Base-by-base conservation (phyloP, 1,140 invertebrate genomes). In the Lysiphlebus fabarum region DNA sequence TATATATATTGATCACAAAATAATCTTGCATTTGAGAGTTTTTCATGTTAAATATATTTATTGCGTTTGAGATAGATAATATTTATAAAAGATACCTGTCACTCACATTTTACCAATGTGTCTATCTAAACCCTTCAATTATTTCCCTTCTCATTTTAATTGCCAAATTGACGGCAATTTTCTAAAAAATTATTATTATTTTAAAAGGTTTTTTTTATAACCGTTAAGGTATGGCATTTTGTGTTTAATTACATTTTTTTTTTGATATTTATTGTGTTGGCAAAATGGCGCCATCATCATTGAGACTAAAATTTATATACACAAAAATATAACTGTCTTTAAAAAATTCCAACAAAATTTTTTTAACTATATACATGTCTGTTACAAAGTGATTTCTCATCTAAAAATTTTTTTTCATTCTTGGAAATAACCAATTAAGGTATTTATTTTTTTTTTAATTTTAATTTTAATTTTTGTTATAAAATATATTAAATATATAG, bases 151-250 rank as follows among this genome's bases (percentile, higher is more conserved):
- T 70, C 71, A 70, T 73, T 73, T 73, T 78, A 79, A 79, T 79
- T 78, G 72, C 72, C 71, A 78, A 78, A 79, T 79, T 78, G 77
- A 70, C 69, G 76, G 69, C 76, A 78, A 79, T 79, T 79, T 78
- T 59, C 67, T 48, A 58, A 59, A 68, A 72, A 70, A 70, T 62
- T 70, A 26, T 26, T 1, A 26, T 26, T 1, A 26, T 26, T 26
- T 26, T 26, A 26, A 36, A 53, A 40, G 37, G n/a, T 34, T 34
- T 11, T 34, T 34, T 11, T 45, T 49, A 36, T 49, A 36, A 26
- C 33, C 47, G 47, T 49, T 26, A 49, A 49, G 14, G 33, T 40
- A 11, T 37, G 10, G 33, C 17, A 17, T 26, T 8, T 45, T 45
- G 43, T 45, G 43, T 45, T 47, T 57, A 58, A 71, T 72, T 67